These are phyloP conservation scores for Tribolium castaneum DNA, from an alignment of 1,140 invertebrate genomes.

Conservation along the genomic window DNA sequence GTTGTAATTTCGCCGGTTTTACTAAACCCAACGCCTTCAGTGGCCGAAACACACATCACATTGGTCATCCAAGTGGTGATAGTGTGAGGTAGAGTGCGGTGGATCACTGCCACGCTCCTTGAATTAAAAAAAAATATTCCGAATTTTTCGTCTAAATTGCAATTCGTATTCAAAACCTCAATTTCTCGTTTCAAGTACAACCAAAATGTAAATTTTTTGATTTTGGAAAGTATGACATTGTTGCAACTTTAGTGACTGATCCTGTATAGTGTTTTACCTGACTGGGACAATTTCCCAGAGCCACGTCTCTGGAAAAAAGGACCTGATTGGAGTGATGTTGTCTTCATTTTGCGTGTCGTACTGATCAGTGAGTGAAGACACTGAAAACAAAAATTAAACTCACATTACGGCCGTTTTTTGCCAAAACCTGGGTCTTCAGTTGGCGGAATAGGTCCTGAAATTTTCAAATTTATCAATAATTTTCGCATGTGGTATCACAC, in stretches of 20 bases:
- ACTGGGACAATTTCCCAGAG: constrained; percentile 72
- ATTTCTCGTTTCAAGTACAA: no score
- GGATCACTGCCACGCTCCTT: constrained; percentile 42
- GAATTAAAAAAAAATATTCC: background rate
- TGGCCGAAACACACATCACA: constrained; percentile 74
- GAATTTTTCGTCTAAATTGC: no score
- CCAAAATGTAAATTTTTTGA: no score
- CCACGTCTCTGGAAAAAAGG: constrained; percentile 78
- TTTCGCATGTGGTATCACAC: constrained; percentile 9
- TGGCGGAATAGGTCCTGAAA: constrained; percentile 45
- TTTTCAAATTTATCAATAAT: background rate
- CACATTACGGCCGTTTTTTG: background rate
- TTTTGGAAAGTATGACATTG: no score
- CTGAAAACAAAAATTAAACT: constrained; percentile 26
- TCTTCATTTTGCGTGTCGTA: constrained; percentile 61
- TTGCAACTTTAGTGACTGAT: no score
- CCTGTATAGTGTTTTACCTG: no score
- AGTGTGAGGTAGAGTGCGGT: constrained; percentile 73
- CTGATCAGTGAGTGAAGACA: constrained; percentile 47
- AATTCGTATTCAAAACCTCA: no score
- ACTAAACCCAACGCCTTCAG: constrained; percentile 74
- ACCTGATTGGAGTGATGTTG: constrained; percentile 64
- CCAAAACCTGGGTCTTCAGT: constrained; percentile 3
- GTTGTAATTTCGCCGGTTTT: constrained; percentile 69
- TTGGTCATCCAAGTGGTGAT: constrained; percentile 81